Percentiles rank a stretch among this genome's conserved stretches.
Evolutionary conservation across 2,113 vertebrate species (phyloP).

Genomic region (Paramisgurnus dabryanus): DNA sequence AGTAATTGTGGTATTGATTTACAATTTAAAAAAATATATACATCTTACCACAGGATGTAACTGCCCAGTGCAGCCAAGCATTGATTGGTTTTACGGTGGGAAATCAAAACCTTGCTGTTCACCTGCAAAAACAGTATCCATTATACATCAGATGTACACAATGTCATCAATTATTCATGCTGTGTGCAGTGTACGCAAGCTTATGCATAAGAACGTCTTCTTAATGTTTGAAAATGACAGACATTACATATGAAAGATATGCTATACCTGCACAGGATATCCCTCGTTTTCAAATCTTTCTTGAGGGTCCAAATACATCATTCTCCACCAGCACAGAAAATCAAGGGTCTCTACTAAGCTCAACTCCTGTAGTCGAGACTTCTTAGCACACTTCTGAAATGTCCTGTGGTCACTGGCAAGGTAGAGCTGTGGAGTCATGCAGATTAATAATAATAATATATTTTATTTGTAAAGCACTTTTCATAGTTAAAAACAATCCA

Average conservation of each 20-base stretch:
- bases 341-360: slow-evolving; percentile 74
- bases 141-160: background rate
- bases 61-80: slow-evolving; percentile 80
- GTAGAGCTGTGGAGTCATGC: slow-evolving; percentile 76
- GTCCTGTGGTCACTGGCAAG: slow-evolving; percentile 83
- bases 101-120: slow-evolving; percentile 78
- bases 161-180: too few relatives aligned
- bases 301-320: slow-evolving; percentile 80
- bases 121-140: slow-evolving; percentile 69
- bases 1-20: slow-evolving; percentile 1
- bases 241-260: background rate
- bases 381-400: slow-evolving; percentile 77
- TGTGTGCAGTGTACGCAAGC: too few relatives aligned
- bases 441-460: background rate
- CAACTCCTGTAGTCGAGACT: slow-evolving; percentile 84
- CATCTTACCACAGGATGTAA: slow-evolving; percentile 78
- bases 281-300: slow-evolving; percentile 86
- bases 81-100: slow-evolving; percentile 85
- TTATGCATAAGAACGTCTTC: background rate
- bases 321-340: slow-evolving; percentile 83
- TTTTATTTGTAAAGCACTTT: too few relatives aligned
- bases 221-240: background rate
- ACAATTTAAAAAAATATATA: background rate
- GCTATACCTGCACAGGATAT: slow-evolving; percentile 73
- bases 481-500: too few relatives aligned